Conservation (phyloP, 1,140 invertebrate species). For the Chrysoperla carnea region DNA sequence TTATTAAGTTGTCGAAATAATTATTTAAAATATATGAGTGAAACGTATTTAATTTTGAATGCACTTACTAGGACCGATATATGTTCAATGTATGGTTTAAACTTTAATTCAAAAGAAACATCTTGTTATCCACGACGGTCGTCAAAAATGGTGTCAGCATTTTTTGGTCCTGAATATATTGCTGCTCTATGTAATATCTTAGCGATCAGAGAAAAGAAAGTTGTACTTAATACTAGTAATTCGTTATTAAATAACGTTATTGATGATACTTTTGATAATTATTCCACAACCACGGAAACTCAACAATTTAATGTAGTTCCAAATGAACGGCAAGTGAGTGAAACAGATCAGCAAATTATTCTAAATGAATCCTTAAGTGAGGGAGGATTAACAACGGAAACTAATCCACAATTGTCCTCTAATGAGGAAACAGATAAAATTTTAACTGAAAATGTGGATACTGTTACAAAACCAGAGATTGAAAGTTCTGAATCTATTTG, state of each 20-base stretch:
- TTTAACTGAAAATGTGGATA: conserved; percentile 2
- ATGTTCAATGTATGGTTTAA: conserved; percentile 36
- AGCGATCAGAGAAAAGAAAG: conserved; percentile 42
- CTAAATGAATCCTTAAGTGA: not conserved
- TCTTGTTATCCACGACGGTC: conserved; percentile 22
- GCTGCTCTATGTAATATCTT: conserved; percentile 59
- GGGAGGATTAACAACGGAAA: conserved; percentile 4
- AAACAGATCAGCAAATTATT: conserved; percentile 7
- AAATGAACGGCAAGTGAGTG: conserved; percentile 3
- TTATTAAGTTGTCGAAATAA: conserved; percentile 41
- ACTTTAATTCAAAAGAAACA: conserved; percentile 32
- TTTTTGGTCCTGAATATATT: conserved; percentile 46
- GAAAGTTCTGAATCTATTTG: not conserved
- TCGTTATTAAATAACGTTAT: conserved; percentile 5
- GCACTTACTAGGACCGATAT: conserved; percentile 33
- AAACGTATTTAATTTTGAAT: conserved; percentile 29
- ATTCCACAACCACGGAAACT: not conserved
- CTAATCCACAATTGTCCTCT: conserved; percentile 16
- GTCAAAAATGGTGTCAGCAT: conserved; percentile 17
- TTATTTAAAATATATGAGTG: conserved; percentile 32
- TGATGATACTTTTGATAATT: conserved; percentile 6
- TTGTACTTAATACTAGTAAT: conserved; percentile 41
- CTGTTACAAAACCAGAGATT: not conserved
- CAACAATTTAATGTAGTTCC: not conserved
- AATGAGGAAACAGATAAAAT: conserved; percentile 17